These are phyloP conservation scores for Aphis gossypii DNA, from an alignment of 1,140 invertebrate species.

Conservation along the genomic window DNA sequence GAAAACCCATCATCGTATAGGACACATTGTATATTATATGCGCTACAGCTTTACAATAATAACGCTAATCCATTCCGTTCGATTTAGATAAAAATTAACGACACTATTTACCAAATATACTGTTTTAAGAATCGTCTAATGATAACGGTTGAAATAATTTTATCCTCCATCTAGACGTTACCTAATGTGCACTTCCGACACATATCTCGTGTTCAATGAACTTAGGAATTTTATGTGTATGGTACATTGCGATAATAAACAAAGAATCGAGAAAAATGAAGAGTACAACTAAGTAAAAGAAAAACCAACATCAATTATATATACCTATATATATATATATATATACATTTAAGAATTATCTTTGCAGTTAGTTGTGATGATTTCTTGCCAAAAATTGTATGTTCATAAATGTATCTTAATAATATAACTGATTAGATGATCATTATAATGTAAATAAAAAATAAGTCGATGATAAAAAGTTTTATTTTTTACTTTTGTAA, in stretches of 20 bases:
- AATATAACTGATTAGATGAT: neutral
- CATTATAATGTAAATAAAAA: neutral
- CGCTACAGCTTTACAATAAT: neutral
- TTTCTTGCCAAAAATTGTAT: neutral
- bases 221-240: neutral
- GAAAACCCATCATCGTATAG: neutral
- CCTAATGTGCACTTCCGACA: neutral
- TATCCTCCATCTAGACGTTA: neutral
- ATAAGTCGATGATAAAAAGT: neutral
- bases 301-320: slow-evolving; percentile 11
- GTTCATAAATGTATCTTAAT: neutral
- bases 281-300: neutral
- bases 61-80: neutral
- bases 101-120: slow-evolving; percentile 5
- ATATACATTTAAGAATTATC: neutral
- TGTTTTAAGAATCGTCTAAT: slow-evolving; percentile 11
- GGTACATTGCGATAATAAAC: neutral
- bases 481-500: neutral
- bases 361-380: neutral
- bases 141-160: neutral
- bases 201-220: slow-evolving; percentile 15
- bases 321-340: neutral
- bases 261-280: neutral
- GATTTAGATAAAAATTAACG: neutral
- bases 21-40: neutral